phyloP scores from a whole-genome alignment of 2,113 vertebrate genomes.

The Columba janthina region DNA sequence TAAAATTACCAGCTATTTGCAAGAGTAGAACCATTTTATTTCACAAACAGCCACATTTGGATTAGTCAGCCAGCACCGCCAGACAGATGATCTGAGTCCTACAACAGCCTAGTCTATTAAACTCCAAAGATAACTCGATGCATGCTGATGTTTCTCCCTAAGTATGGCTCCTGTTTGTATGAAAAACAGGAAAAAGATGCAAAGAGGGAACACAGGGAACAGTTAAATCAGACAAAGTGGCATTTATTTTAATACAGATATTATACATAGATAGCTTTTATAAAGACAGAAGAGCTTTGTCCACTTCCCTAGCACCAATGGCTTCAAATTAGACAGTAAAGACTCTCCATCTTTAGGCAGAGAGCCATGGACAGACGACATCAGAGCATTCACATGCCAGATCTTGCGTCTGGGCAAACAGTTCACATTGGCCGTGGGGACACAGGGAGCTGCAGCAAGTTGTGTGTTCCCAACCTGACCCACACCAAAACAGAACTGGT shows the following conservation, averaged over 20 bases:
- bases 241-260: neutral
- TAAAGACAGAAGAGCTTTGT: neutral
- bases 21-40: neutral
- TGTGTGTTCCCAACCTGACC: fast-evolving
- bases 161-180: neutral
- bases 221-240: neutral
- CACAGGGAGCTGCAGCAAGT: neutral
- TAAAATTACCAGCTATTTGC: neutral
- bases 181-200: neutral
- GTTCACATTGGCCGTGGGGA: neutral
- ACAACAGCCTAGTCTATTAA: neutral
- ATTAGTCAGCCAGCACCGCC: neutral
- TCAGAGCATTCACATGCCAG: neutral
- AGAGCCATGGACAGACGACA: fast-evolving
- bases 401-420: neutral
- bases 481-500: fast-evolving
- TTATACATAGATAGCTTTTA: neutral
- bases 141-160: neutral
- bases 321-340: neutral
- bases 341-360: neutral
- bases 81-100: neutral
- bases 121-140: neutral
- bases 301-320: neutral
- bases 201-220: neutral
- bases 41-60: neutral